A percentile compares a stretch with the other conserved stretches of the same genome.
Conservation (phyloP, 2,113 vertebrate species). For the Heterotis niloticus region DNA sequence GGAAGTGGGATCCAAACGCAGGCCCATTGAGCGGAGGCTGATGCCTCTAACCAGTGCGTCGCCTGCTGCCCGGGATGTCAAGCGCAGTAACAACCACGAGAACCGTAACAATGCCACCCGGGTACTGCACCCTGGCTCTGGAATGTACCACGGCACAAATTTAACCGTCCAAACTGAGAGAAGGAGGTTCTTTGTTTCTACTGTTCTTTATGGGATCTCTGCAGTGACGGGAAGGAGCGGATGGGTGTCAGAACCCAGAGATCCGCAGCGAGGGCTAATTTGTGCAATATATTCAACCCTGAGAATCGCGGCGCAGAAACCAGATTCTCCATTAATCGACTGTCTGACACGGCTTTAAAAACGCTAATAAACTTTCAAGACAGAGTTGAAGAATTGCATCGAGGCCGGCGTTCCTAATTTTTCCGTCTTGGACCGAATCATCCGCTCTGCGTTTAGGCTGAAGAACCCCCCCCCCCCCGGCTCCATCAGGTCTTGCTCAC, state of each 20-base stretch:
- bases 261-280: background rate
- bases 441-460: background rate
- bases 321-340: background rate
- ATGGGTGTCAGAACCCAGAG: too few species aligned
- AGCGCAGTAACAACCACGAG: too few species aligned
- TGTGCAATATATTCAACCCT: background rate
- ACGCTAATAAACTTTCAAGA: conserved; percentile 2
- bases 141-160: too few species aligned
- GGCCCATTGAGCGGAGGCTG: too few species aligned
- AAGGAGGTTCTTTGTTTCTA: background rate
- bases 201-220: background rate
- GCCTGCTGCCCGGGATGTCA: too few species aligned
- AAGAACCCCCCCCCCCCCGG: too few species aligned
- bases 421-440: background rate
- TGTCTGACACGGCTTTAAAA: conserved; percentile 8
- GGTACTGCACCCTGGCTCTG: too few species aligned
- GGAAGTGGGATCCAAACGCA: too few species aligned
- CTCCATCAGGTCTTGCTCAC: background rate
- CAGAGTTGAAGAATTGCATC: background rate
- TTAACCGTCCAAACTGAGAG: background rate
- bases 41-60: too few species aligned
- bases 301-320: too few species aligned
- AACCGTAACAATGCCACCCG: too few species aligned
- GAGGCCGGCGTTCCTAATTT: background rate
- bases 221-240: background rate